Base-by-base conservation (phyloP, 2,888 invertebrate species). In the Candidula unifasciata region DNA sequence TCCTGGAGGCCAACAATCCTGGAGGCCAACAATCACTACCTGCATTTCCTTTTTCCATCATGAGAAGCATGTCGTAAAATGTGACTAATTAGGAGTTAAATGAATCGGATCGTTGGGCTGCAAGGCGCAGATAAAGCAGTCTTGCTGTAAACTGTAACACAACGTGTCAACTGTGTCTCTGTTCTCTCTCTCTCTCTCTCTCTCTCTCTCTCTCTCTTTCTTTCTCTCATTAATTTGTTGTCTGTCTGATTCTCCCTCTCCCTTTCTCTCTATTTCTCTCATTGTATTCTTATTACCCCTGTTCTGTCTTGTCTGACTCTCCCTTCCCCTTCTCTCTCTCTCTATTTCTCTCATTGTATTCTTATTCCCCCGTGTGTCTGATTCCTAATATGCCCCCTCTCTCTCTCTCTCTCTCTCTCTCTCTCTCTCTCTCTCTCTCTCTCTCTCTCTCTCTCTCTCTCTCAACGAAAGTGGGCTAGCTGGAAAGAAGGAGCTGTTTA, bases 171-270 rank as follows among this genome's bases (percentile, higher is more conserved):
- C n/a, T n/a, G n/a, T n/a, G n/a, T n/a, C n/a, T n/a, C n/a, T n/a
- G n/a, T n/a, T n/a, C n/a, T n/a, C n/a, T n/a, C n/a, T n/a, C n/a
- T n/a, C 33, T 71, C 71, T 71, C 33, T 71, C 71, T 33, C n/a
- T 33, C 71, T 33, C 71, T 71, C 71, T 71, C 71, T 71, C 71
- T 71, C 71, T 71, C 71, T 71, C 71, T 71, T 33, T 71, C 27
- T 71, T 33, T 71, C 27, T 71, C 71, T 71, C 71, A 33, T 6
- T 33, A 30, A 33, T 10, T 21, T 10, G 6, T 8, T 71, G 10
- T 33, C 6, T 8, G 10, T 8, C 33, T 71, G 33, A 18, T 10
- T 71, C 33, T 33, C 33, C 24, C 71, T 30, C 13, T 33, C 71
- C 10, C 33, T 71, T 33, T 71, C 30, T 30, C 6, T 71, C 33